Percentiles rank a stretch among this genome's conserved stretches.
These are phyloP conservation scores for Callimorpha dominula DNA, from an alignment of 2,888 invertebrate genomes.

Conservation along the genomic window DNA sequence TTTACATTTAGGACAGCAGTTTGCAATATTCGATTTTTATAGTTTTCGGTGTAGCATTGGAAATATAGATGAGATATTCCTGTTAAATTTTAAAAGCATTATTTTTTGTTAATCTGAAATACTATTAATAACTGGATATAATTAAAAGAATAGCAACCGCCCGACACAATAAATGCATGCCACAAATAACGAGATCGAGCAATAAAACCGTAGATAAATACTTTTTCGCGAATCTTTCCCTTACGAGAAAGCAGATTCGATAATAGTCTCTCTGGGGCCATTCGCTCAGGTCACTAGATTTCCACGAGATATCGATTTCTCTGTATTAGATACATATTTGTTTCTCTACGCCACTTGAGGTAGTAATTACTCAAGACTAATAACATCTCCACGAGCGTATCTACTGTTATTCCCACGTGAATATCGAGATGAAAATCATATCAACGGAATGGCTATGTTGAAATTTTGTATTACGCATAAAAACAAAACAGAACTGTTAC, in stretches of 20 bases:
- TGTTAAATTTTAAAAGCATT: not conserved
- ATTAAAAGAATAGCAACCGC: not conserved
- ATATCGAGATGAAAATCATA: conserved; percentile 49
- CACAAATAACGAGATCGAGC: conserved; percentile 35
- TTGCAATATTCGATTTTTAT: too few species aligned
- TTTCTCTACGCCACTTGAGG: conserved; percentile 60
- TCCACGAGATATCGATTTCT: conserved; percentile 60
- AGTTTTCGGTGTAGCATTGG: too few species aligned
- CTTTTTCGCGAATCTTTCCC: conserved; percentile 61
- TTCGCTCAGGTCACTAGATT: conserved; percentile 72
- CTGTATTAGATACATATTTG: conserved; percentile 64
- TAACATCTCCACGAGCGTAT: conserved; percentile 62
- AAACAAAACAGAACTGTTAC: not conserved
- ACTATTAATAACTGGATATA: not conserved
- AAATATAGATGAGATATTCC: not conserved
- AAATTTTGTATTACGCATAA: conserved; percentile 7
- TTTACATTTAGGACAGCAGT: too few species aligned
- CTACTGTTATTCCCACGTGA: conserved; percentile 54
- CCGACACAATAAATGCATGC: conserved; percentile 19
- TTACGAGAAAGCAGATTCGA: conserved; percentile 66
- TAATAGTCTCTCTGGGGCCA: conserved; percentile 73
- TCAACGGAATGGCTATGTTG: conserved; percentile 28
- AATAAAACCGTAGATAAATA: conserved; percentile 61
- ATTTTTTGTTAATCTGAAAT: not conserved
- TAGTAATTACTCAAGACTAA: conserved; percentile 73